A percentile compares a stretch with the other conserved stretches of the same genome.
These are phyloP conservation scores for Orgyia antiqua DNA, from an alignment of 2,888 invertebrate genomes.

Conservation along the genomic window DNA sequence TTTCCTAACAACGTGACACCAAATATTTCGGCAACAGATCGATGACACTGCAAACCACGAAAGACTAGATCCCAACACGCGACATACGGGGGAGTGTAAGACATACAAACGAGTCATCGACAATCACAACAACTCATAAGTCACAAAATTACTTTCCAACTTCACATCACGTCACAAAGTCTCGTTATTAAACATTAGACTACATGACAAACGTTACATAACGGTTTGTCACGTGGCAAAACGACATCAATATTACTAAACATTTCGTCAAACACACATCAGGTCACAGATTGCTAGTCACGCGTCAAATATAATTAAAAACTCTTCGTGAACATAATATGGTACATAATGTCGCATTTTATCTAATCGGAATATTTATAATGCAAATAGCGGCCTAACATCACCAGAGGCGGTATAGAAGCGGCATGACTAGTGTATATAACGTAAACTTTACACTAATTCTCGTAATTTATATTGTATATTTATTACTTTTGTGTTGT, in stretches of 20 bases:
- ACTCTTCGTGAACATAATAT: no score
- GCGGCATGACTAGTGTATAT: slow-evolving; percentile 45
- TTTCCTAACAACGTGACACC: slow-evolving; percentile 39
- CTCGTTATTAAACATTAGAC: no score
- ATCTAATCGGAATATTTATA: no score
- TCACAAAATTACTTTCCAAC: no score
- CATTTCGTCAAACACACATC: slow-evolving; percentile 1
- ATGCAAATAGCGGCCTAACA: not conserved
- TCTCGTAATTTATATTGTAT: slow-evolving; percentile 5
- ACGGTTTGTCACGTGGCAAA: not conserved
- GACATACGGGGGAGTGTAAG: not conserved
- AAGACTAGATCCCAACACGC: slow-evolving; percentile 22
- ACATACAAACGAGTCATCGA: no score
- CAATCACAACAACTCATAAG: no score
- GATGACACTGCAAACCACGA: not conserved
- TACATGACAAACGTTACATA: no score
- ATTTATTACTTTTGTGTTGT: no score
- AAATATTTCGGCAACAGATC: slow-evolving; percentile 5
- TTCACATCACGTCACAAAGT: no score
- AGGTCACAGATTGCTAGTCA: no score
- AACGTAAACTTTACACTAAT: slow-evolving; percentile 18
- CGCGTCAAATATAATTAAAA: no score
- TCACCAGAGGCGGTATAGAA: not conserved
- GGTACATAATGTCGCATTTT: no score
- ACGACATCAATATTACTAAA: slow-evolving; percentile 1